These are phyloP conservation scores for Turdus rufiventris DNA, from an alignment of 2,113 vertebrate species.

Conservation along the genomic window DNA sequence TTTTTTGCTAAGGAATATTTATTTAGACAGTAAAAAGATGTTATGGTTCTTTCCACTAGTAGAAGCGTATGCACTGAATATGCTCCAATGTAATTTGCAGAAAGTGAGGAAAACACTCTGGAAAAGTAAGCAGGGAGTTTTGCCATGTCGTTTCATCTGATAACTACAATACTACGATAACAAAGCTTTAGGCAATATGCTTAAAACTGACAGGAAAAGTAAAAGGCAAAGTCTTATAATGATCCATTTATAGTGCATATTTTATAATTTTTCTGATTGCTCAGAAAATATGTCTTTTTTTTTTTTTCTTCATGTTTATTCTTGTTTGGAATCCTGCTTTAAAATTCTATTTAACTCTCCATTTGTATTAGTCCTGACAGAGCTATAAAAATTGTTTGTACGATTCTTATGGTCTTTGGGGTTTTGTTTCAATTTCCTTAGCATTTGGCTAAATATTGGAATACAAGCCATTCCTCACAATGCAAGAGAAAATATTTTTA, in stretches of 20 bases:
- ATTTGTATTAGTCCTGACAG: not conserved
- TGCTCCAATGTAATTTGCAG: constrained; percentile 7
- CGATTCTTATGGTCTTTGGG: not conserved
- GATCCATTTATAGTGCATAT: not conserved
- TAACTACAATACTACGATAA: constrained; percentile 18
- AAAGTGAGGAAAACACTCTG: constrained; percentile 22
- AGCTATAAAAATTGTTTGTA: not conserved
- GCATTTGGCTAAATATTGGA: not conserved
- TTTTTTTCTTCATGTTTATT: not conserved
- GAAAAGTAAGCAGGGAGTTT: constrained; percentile 52
- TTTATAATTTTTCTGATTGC: constrained; percentile 4
- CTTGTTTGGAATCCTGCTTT: not conserved
- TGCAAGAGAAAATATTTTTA: not conserved
- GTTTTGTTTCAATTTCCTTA: not conserved
- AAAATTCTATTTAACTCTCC: constrained; percentile 16
- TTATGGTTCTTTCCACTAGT: not conserved
- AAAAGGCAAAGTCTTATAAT: constrained; percentile 17
- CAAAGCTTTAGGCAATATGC: constrained; percentile 61
- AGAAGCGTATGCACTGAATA: not conserved
- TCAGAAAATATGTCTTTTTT: not conserved
- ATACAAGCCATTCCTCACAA: not conserved
- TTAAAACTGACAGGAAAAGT: constrained; percentile 51
- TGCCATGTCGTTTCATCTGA: constrained; percentile 48
- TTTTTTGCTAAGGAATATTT: not conserved
- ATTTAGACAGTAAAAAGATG: constrained; percentile 25